Evolutionary conservation across 2,113 vertebrate genomes (phyloP).

Genomic region (Phylloscopus trochiloides): DNA sequence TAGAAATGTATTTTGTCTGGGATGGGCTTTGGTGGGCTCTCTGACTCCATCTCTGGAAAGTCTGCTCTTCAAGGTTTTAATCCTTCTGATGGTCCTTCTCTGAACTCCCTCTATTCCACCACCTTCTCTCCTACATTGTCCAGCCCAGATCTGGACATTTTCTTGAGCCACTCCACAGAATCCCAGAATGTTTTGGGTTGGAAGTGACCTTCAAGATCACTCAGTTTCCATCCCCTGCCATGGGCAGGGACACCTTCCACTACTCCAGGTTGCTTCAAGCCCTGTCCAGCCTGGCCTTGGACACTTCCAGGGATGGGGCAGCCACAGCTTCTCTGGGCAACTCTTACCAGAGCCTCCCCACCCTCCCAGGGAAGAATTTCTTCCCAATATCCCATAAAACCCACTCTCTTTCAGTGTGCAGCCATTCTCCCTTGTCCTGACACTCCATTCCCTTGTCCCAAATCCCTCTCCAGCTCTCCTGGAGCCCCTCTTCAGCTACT

Average conservation of each 20-base stretch:
- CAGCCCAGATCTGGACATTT: background rate
- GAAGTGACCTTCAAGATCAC: background rate
- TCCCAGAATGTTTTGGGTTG: background rate
- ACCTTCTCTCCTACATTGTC: background rate
- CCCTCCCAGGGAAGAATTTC: background rate
- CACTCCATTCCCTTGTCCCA: background rate
- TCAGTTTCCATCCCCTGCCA: rapidly evolving
- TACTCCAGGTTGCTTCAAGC: background rate
- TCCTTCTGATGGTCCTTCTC: background rate
- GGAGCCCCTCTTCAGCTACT: background rate
- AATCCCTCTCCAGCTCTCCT: background rate
- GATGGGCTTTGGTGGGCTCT: background rate
- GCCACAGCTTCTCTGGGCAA: background rate
- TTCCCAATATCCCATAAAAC: background rate
- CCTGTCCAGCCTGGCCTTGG: rapidly evolving
- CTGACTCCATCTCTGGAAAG: background rate
- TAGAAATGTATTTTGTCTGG: rapidly evolving
- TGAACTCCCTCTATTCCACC: background rate
- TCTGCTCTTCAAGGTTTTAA: background rate
- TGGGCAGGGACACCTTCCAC: background rate
- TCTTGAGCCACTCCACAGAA: background rate
- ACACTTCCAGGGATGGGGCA: background rate
- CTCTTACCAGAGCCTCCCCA: rapidly evolving
- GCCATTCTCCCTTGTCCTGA: background rate
- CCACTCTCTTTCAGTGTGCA: background rate